Conservation (phyloP, 2,113 vertebrate genomes). For the Clarias gariepinus region DNA sequence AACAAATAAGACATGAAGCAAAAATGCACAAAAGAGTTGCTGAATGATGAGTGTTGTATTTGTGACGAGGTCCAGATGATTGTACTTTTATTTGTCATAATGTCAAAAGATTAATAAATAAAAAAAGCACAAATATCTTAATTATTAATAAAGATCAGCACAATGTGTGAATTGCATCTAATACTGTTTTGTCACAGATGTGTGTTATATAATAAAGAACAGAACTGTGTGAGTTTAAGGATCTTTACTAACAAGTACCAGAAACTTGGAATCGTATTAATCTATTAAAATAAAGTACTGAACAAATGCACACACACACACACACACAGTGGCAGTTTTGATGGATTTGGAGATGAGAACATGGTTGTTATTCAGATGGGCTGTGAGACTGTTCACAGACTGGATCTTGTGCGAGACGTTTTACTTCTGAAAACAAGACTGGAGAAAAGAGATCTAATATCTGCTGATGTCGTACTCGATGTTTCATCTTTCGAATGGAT, state of each 20-base stretch:
- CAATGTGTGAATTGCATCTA: constrained; percentile 74
- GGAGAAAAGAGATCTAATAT: neutral
- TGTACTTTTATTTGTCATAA: constrained; percentile 75
- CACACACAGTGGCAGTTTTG: constrained; percentile 43
- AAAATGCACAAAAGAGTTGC: constrained; percentile 27
- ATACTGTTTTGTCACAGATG: constrained; percentile 69
- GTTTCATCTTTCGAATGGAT: neutral
- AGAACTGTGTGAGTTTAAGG: constrained; percentile 58
- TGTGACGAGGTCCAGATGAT: constrained; percentile 64
- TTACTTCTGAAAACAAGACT: neutral
- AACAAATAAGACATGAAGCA: constrained; percentile 35
- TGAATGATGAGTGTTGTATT: constrained; percentile 55
- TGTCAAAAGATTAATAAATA: constrained; percentile 48
- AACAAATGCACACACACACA: constrained; percentile 51
- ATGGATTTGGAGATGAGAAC: neutral
- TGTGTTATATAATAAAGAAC: constrained; percentile 66
- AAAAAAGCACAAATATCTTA: neutral
- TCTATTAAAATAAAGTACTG: constrained; percentile 73
- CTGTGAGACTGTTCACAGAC: neutral
- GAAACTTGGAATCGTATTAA: constrained; percentile 70
- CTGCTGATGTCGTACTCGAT: neutral
- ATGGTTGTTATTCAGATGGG: neutral
- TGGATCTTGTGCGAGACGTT: neutral
- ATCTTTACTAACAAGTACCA: constrained; percentile 70
- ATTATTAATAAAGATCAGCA: constrained; percentile 63